These are phyloP conservation scores for Neoascia interrupta DNA, from an alignment of 2,888 invertebrate species.

Conservation along the genomic window DNA sequence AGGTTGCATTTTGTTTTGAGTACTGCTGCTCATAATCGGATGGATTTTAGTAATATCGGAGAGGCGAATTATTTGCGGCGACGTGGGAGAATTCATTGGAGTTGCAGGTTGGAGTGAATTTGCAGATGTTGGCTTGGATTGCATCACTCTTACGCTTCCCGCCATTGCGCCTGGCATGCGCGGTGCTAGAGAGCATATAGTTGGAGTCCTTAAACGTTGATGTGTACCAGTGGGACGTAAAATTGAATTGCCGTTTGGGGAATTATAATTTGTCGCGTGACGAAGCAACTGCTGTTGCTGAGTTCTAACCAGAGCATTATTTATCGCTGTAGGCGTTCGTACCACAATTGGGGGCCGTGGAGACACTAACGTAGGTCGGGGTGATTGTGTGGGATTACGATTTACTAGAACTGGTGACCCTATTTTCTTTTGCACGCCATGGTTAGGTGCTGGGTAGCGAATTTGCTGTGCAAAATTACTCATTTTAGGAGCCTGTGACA, in stretches of 20 bases:
- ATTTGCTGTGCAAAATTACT: too few species aligned
- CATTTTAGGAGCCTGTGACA: too few species aligned
- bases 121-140: not conserved
- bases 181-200: not conserved
- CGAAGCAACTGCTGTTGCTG: not conserved
- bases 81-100: not conserved
- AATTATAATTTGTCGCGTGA: not conserved
- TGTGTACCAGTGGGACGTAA: not conserved
- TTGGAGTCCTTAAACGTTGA: too few species aligned
- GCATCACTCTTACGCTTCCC: not conserved
- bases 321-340: slow-evolving; percentile 48
- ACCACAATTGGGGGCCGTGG: too few species aligned
- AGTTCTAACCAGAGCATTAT: slow-evolving; percentile 7
- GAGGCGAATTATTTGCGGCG: not conserved
- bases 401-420: too few species aligned
- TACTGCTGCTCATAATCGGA: not conserved
- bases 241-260: not conserved
- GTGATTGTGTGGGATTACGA: too few species aligned
- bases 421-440: too few species aligned
- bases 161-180: too few species aligned
- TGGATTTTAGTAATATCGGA: not conserved
- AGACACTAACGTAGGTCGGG: too few species aligned
- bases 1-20: not conserved
- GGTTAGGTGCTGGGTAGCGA: too few species aligned
- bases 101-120: not conserved